These are phyloP conservation scores for Nasonovia ribisnigri DNA, from an alignment of 2,888 invertebrate species.

Conservation along the genomic window DNA sequence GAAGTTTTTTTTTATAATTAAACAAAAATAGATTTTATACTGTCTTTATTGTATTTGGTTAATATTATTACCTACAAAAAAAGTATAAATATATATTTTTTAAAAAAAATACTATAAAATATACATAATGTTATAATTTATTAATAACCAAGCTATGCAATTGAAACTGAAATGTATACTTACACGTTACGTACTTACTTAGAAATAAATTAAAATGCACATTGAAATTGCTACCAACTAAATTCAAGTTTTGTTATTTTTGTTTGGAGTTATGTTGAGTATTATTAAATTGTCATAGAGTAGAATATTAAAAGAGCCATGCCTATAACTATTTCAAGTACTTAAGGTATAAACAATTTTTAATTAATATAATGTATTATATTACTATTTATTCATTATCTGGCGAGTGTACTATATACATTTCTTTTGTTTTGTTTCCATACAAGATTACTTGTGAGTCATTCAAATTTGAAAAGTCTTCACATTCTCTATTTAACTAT, in stretches of 20 bases:
- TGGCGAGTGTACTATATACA: neutral
- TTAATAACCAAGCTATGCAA: neutral
- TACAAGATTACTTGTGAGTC: neutral
- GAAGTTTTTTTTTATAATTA: conserved; percentile 39
- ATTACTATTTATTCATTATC: neutral
- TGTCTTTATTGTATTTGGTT: conserved; percentile 41
- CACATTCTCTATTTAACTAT: neutral
- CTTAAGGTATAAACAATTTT: neutral
- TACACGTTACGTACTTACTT: conserved; percentile 45
- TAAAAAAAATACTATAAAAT: conserved; percentile 9
- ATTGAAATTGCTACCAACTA: conserved; percentile 36
- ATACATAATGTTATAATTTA: conserved; percentile 29
- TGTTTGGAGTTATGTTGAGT: neutral
- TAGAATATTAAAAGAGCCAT: neutral
- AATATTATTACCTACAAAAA: conserved; percentile 22
- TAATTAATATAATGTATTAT: neutral
- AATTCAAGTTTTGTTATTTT: conserved; percentile 31
- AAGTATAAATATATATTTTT: conserved; percentile 4
- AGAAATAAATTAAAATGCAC: conserved; percentile 43
- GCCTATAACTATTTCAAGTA: neutral
- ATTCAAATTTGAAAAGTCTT: neutral
- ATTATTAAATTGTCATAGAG: neutral
- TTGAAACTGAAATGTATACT: conserved; percentile 9
- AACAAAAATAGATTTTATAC: conserved; percentile 51
- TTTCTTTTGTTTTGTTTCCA: neutral